Evolutionary conservation across 2,797 vertebrate species (phyloP).

Genomic region (Ciconia nigra): DNA sequence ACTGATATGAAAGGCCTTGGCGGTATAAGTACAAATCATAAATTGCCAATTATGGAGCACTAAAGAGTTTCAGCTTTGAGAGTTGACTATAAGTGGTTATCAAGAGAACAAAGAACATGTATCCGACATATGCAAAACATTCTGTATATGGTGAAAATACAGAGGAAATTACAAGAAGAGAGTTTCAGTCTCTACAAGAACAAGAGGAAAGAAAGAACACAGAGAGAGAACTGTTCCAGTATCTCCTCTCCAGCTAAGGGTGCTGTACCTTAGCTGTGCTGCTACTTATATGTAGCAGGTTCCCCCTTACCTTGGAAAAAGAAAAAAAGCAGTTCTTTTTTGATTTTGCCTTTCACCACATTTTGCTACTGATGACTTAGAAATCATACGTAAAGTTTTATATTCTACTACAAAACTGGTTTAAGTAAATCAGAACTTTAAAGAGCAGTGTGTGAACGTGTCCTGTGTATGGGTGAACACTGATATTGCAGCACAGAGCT

Average conservation of each 20-base stretch:
- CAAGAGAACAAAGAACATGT: neutral
- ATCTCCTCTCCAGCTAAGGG: neutral
- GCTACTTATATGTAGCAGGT: neutral
- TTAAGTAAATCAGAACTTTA: neutral
- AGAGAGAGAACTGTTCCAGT: neutral
- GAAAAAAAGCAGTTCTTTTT: neutral
- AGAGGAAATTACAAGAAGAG: neutral
- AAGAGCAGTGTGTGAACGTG: neutral
- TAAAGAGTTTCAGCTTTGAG: neutral
- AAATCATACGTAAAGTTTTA: neutral
- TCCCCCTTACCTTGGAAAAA: neutral
- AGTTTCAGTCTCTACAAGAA: neutral
- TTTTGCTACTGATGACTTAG: neutral
- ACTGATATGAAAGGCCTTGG: neutral
- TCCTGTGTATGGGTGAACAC: neutral
- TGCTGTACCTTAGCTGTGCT: neutral
- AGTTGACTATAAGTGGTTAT: neutral
- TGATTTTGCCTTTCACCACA: neutral
- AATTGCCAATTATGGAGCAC: neutral
- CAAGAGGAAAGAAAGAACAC: neutral
- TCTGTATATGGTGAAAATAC: neutral
- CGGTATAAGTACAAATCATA: neutral
- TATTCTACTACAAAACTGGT: neutral
- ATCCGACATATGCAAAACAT: neutral
- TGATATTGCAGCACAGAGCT: neutral